phyloP scores from a whole-genome alignment of 2,797 vertebrate species.

The Arnoldichthys spilopterus region DNA sequence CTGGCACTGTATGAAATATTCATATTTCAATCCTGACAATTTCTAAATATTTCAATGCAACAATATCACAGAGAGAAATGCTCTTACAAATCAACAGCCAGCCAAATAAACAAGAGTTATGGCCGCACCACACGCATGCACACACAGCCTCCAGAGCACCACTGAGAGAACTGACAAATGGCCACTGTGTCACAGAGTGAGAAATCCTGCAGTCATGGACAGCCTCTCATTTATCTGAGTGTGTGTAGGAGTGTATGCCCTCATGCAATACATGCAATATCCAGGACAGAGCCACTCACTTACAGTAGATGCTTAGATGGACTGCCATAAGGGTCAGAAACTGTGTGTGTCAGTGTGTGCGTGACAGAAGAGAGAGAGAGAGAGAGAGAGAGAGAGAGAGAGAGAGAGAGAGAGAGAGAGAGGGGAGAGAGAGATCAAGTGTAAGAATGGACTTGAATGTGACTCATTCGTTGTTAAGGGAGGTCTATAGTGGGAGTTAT shows the following conservation, averaged over 20 bases:
- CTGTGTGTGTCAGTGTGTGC: background rate
- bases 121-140: constrained; percentile 28
- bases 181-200: constrained; percentile 53
- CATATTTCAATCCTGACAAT: constrained; percentile 68
- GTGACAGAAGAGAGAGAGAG: background rate
- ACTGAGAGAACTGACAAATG: constrained; percentile 58
- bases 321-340: background rate
- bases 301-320: constrained; percentile 1
- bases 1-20: constrained; percentile 66
- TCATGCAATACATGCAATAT: constrained; percentile 26
- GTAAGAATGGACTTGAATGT: background rate
- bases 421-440: background rate
- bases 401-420: background rate
- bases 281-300: constrained; percentile 33
- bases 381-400: background rate
- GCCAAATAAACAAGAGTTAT: constrained; percentile 65
- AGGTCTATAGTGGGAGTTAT: too few species aligned
- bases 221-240: constrained; percentile 52
- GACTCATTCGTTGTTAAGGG: too few species aligned
- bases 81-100: constrained; percentile 61
- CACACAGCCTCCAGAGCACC: constrained; percentile 32
- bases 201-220: constrained; percentile 54
- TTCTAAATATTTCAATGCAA: constrained; percentile 67
- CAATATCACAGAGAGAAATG: constrained; percentile 56
- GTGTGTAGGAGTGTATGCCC: constrained; percentile 24